Conservation (phyloP, 2,888 invertebrate species). For the Hybos culiciformis region DNA sequence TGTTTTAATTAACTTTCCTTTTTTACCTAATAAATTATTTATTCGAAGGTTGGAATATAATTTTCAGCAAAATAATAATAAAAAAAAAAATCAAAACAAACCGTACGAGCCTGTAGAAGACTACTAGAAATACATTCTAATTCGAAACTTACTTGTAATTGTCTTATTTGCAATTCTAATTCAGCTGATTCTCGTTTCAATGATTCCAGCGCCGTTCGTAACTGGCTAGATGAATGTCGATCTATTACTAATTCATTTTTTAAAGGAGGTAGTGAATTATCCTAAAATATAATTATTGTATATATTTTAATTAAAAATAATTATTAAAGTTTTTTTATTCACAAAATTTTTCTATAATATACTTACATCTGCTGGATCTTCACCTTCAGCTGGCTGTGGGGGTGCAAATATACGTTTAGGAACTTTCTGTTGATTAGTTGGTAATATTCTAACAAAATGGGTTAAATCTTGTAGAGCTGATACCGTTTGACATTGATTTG, state of each 20-base stretch:
- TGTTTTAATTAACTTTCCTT: background rate
- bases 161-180: slow-evolving; percentile 74
- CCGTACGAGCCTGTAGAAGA: background rate
- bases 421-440: slow-evolving; percentile 36
- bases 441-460: slow-evolving; percentile 58
- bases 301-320: slow-evolving; percentile 5
- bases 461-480: slow-evolving; percentile 40
- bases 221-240: slow-evolving; percentile 54
- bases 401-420: slow-evolving; percentile 44
- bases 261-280: slow-evolving; percentile 57
- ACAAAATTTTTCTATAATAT: slow-evolving; percentile 3
- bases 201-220: slow-evolving; percentile 60
- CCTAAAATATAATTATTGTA: too few species aligned
- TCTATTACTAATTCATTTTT: slow-evolving; percentile 76
- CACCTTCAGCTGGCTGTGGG: slow-evolving; percentile 45
- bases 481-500: slow-evolving; percentile 63
- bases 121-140: background rate
- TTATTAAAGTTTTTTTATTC: slow-evolving; percentile 4
- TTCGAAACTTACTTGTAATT: slow-evolving; percentile 46
- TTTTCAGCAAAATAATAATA: too few species aligned
- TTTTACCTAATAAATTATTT: background rate
- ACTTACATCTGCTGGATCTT: slow-evolving; percentile 39
- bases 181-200: slow-evolving; percentile 72
- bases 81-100: slow-evolving; percentile 6
- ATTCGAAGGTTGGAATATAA: slow-evolving; percentile 7